Percentiles rank a stretch among this genome's conserved stretches.
Conservation (phyloP, 2,113 vertebrate genomes). For the Serilophus lunatus region DNA sequence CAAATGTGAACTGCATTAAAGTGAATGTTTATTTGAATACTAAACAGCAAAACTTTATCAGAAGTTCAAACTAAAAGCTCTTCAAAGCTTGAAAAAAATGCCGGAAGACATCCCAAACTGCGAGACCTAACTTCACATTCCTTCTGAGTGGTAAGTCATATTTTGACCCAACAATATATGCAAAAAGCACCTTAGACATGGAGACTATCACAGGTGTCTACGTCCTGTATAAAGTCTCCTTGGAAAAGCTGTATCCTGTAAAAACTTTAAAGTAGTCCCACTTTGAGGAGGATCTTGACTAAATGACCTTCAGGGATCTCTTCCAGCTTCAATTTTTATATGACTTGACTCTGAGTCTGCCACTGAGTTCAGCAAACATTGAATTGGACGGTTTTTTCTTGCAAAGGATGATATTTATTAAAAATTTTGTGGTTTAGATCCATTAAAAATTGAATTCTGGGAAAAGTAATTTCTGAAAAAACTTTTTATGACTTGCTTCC, state of each 20-base stretch:
- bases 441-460: background rate
- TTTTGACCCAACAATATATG: background rate
- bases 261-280: background rate
- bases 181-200: background rate
- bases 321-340: background rate
- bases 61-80: background rate
- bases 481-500: background rate
- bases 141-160: background rate
- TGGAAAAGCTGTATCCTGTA: background rate
- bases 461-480: background rate
- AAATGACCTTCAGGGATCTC: background rate
- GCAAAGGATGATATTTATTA: background rate
- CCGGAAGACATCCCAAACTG: background rate
- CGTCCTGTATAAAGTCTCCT: background rate
- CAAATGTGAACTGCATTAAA: background rate
- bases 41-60: background rate
- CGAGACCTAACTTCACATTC: background rate
- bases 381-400: background rate
- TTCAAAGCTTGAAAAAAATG: background rate
- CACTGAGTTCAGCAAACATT: background rate
- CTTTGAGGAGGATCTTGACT: background rate
- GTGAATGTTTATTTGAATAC: background rate
- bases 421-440: background rate
- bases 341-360: background rate
- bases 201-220: background rate